phyloP scores from a whole-genome alignment of 37 sponge, comb jelly and placozoan species.

The Ianthella basta region DNA sequence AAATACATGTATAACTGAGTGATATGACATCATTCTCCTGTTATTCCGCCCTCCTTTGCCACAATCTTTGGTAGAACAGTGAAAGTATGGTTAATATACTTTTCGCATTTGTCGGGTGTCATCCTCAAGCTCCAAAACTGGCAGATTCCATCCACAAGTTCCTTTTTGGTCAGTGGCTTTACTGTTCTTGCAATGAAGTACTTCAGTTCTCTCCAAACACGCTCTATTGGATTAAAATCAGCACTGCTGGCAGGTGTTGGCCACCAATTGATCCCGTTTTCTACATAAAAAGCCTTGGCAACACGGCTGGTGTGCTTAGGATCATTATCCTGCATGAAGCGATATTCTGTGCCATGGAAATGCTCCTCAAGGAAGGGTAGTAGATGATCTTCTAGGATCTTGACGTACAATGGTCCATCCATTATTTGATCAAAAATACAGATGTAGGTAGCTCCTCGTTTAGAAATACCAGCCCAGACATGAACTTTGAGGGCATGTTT shows the following conservation, averaged over 20 bases:
- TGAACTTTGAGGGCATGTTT: background rate
- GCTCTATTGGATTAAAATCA: background rate
- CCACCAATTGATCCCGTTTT: background rate
- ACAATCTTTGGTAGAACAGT: background rate
- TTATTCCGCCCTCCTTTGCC: background rate
- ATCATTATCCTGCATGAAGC: constrained; percentile 5
- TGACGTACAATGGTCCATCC: background rate
- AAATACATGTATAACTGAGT: background rate
- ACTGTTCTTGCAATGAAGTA: background rate
- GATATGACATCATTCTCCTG: background rate
- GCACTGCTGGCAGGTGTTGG: background rate
- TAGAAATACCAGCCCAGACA: background rate
- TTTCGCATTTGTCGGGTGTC: background rate
- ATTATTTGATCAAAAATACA: background rate
- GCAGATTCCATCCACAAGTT: background rate
- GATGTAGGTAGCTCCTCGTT: background rate
- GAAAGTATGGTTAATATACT: background rate
- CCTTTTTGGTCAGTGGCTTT: background rate
- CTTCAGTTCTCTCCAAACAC: constrained; percentile 1
- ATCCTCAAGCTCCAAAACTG: background rate
- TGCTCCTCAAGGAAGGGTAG: background rate
- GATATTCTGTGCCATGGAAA: too few relatives aligned
- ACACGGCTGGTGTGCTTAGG: constrained; percentile 4
- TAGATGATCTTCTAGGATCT: background rate
- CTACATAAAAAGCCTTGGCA: background rate